These are phyloP conservation scores for Phasia obesa DNA, from an alignment of 2,888 invertebrate genomes.

Conservation along the genomic window DNA sequence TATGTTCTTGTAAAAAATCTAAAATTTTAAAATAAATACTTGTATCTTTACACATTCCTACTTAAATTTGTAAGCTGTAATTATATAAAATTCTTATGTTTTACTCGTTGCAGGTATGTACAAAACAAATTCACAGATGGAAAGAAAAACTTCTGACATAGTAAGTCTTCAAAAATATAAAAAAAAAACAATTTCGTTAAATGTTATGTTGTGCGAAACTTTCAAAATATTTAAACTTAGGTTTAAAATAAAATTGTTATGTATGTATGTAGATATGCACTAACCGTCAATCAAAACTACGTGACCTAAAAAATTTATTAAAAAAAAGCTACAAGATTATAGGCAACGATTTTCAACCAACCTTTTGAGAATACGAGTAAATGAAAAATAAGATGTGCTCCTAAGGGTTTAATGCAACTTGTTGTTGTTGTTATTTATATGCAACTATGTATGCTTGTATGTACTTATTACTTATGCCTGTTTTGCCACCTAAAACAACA, in stretches of 20 bases:
- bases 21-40: too few relatives aligned
- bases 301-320: slow-evolving; percentile 30
- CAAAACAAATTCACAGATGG: not conserved
- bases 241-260: not conserved
- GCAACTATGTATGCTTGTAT: not conserved
- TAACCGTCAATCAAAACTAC: slow-evolving; percentile 29
- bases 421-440: too few relatives aligned
- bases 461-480: not conserved
- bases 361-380: not conserved
- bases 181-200: slow-evolving; percentile 6
- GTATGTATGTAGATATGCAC: not conserved
- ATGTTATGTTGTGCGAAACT: slow-evolving; percentile 47
- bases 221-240: slow-evolving; percentile 35
- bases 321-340: slow-evolving; percentile 23
- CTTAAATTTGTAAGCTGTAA: not conserved
- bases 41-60: not conserved
- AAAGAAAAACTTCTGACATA: not conserved
- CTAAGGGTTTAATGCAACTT: slow-evolving; percentile 7
- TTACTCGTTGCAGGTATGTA: slow-evolving; percentile 34
- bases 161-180: not conserved
- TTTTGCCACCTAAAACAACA: slow-evolving; percentile 24
- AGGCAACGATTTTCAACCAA: slow-evolving; percentile 8
- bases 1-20: too few relatives aligned
- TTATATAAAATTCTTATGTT: not conserved
- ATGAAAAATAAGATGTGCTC: not conserved